These are phyloP conservation scores for Galeopterus variegatus DNA, from an alignment of 2,113 vertebrate genomes.

Conservation along the genomic window DNA sequence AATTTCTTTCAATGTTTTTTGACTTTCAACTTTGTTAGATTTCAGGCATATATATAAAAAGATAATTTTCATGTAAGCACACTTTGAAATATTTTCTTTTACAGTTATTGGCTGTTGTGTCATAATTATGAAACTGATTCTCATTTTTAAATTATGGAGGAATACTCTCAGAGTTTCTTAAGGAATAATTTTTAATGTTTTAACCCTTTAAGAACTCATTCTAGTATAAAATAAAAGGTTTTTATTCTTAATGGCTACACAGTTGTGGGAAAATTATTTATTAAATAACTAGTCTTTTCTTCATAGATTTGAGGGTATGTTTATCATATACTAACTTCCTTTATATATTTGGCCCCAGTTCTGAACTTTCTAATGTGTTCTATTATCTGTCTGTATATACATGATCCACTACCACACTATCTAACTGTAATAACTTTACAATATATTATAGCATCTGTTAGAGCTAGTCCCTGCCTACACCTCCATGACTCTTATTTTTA, in stretches of 20 bases:
- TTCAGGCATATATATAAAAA: not conserved
- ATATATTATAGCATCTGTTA: not conserved
- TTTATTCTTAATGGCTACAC: not conserved
- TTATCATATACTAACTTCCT: not conserved
- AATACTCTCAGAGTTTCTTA: not conserved
- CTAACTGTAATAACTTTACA: not conserved
- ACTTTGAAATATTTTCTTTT: not conserved
- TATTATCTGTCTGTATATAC: not conserved
- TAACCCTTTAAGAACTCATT: not conserved
- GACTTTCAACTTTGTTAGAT: not conserved
- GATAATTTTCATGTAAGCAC: not conserved
- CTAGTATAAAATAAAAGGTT: not conserved
- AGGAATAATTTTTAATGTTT: not conserved
- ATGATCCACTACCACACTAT: not conserved
- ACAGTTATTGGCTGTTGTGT: not conserved
- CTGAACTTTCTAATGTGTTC: not conserved
- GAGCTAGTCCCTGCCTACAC: not conserved
- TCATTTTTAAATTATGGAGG: not conserved
- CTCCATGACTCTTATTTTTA: not conserved
- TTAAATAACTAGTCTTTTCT: not conserved
- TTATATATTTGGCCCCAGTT: not conserved
- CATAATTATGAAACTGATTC: not conserved
- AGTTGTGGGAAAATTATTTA: not conserved
- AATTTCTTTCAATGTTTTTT: not conserved
- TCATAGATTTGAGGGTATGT: not conserved